Evolutionary conservation across 2,797 vertebrate species (phyloP).

Genomic region (Acrocephalus scirpaceus): DNA sequence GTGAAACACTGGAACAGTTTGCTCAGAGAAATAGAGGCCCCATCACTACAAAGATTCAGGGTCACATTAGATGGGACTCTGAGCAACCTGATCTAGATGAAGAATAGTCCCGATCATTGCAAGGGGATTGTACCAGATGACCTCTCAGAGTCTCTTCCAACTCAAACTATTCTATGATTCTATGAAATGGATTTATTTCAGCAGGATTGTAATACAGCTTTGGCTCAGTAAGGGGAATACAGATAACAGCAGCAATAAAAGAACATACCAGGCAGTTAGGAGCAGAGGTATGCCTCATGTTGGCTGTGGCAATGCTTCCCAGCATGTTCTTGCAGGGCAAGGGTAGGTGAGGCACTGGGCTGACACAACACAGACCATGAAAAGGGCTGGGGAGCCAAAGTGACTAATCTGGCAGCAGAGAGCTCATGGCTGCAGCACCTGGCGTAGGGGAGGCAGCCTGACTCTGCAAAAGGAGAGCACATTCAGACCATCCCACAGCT

Average conservation of each 20-base stretch:
- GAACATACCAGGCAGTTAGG: not conserved
- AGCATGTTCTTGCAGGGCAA: accelerated
- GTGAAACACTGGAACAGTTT: not conserved
- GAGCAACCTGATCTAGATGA: not conserved
- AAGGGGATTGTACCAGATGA: not conserved
- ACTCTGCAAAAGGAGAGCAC: accelerated
- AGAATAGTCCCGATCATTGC: not conserved
- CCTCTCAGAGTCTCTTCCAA: not conserved
- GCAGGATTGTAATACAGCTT: not conserved
- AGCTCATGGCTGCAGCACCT: accelerated
- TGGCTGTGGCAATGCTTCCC: not conserved
- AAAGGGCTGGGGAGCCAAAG: not conserved
- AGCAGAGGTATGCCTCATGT: not conserved
- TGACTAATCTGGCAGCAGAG: not conserved
- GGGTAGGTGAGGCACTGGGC: not conserved
- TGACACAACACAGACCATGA: accelerated
- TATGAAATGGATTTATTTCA: not conserved
- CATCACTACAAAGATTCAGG: not conserved
- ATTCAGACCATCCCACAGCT: not conserved
- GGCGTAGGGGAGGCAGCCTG: not conserved
- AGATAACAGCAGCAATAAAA: not conserved
- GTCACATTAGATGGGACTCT: not conserved
- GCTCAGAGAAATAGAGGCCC: not conserved
- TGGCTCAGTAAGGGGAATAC: not conserved
- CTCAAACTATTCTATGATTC: not conserved